A percentile compares a stretch with the other conserved stretches of the same genome.
Evolutionary conservation across 2,797 vertebrate species (phyloP).

Genomic region (Eptatretus atami): DNA sequence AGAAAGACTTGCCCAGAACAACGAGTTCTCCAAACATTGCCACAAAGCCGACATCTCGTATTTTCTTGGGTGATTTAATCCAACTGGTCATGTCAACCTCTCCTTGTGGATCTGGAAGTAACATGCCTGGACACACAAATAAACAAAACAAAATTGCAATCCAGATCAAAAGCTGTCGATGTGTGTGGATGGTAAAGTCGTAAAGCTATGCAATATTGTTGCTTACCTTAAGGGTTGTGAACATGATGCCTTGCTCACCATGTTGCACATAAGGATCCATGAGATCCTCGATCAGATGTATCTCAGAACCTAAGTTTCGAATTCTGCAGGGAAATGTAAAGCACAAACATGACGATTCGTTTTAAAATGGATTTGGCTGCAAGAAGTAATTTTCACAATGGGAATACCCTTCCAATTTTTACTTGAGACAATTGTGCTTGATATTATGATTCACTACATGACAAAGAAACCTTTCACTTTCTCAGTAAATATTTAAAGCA

Average conservation of each 20-base stretch:
- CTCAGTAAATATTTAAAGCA: too few relatives aligned
- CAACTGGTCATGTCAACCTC: slow-evolving; percentile 39
- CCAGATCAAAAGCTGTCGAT: background rate
- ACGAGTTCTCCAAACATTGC: too few relatives aligned
- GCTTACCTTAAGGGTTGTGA: slow-evolving; percentile 69
- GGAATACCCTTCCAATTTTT: too few relatives aligned
- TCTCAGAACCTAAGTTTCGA: slow-evolving; percentile 81
- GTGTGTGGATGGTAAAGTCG: background rate
- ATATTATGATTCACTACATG: too few relatives aligned
- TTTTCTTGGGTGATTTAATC: too few relatives aligned
- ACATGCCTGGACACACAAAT: slow-evolving; percentile 30
- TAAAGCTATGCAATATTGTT: background rate
- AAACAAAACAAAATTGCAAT: background rate
- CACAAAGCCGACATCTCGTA: too few relatives aligned
- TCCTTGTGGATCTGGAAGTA: slow-evolving; percentile 98
- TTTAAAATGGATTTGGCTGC: too few relatives aligned
- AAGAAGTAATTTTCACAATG: too few relatives aligned
- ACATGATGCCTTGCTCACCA: slow-evolving; percentile 95
- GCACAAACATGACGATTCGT: background rate
- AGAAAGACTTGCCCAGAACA: too few relatives aligned
- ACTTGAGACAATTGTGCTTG: too few relatives aligned
- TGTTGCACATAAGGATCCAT: slow-evolving; percentile 93
- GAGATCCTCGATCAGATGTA: slow-evolving; percentile 75
- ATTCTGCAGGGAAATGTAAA: slow-evolving; percentile 21
- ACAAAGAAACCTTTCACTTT: too few relatives aligned